Evolutionary conservation across 35 echinoderm and acorn worm species (phyloP).

Genomic region (Eucidaris tribuloides): DNA sequence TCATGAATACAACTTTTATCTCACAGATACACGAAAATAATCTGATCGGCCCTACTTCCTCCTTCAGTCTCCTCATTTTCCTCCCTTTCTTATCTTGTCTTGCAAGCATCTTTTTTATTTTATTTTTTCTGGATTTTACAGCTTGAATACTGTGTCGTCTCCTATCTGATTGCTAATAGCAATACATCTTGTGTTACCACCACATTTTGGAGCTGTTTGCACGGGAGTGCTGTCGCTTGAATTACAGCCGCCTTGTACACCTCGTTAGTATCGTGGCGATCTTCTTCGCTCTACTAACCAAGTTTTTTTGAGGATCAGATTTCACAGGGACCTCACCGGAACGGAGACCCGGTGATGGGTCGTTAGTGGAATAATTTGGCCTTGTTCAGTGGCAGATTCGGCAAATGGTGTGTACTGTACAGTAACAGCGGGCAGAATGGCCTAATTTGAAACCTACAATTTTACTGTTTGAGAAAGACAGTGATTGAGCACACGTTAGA

Average conservation of each 20-base stretch:
- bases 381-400: no score
- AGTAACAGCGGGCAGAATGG: no score
- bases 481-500: no score
- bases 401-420: no score
- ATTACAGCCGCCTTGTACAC: background rate
- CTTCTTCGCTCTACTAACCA: constrained; percentile 4
- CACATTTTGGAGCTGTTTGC: constrained; percentile 9
- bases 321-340: background rate
- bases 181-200: constrained; percentile 4
- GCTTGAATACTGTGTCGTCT: background rate
- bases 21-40: background rate
- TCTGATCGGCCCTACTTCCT: background rate
- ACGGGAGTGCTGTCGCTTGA: background rate
- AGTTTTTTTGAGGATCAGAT: background rate
- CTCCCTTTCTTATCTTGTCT: background rate
- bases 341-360: background rate
- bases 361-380: constrained; percentile 5
- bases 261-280: background rate
- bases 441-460: no score
- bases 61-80: background rate
- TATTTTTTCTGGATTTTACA: background rate
- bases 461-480: no score
- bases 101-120: background rate
- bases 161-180: constrained; percentile 13
- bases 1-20: background rate